Base-by-base conservation (phyloP, 2,888 invertebrate species). In the Clivina fossor region DNA sequence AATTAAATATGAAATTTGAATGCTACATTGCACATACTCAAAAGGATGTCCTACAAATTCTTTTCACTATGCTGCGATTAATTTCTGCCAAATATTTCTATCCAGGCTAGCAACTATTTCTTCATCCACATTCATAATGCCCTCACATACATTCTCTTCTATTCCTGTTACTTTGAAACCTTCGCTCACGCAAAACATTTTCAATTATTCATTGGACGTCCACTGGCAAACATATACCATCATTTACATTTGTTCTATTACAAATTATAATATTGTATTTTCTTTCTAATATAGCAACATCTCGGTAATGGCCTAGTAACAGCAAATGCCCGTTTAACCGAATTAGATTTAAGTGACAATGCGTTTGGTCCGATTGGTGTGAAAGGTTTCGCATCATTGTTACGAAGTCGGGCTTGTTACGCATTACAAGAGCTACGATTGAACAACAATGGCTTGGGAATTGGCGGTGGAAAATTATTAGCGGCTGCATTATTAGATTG, bases 301-400 rank as follows among this genome's bases (percentile, higher is more conserved):
- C 78, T 97, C 0, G 90, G 94, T 0, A 80, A 80, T 40, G 94
- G 93, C 0, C 80, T 99, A 65, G 89, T 90, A 54, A 68, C 76
- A 3, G 91, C 95, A 0, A 85, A 85, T 0, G 91, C 92, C 0
- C 79, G 83, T 1, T 80, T 99, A 1, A 83, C 84, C 0, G 89
- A 91, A 50, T 73, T 99, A 7, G 95, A 99, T 69, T 79, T 99
- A 5, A 96, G 96, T 71, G 97, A 99, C 74, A 97, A 98, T 74
- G 98, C 98, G 0, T 88, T 98, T 64, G 98, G 97, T 0, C 96
- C 97, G 0, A 90, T 94, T 63, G 98, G 96, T 19, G 90, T 96
- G 38, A 82, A 88, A 62, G 95, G 94, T 0, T 76, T 98, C 7
- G 88, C 89, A 0, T 83, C 86, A 11, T 77, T 98, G 13, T 74